Percentiles rank a stretch among this genome's conserved stretches.
These are phyloP conservation scores for Tenthredo mesomela DNA, from an alignment of 2,888 invertebrate genomes.

Conservation along the genomic window DNA sequence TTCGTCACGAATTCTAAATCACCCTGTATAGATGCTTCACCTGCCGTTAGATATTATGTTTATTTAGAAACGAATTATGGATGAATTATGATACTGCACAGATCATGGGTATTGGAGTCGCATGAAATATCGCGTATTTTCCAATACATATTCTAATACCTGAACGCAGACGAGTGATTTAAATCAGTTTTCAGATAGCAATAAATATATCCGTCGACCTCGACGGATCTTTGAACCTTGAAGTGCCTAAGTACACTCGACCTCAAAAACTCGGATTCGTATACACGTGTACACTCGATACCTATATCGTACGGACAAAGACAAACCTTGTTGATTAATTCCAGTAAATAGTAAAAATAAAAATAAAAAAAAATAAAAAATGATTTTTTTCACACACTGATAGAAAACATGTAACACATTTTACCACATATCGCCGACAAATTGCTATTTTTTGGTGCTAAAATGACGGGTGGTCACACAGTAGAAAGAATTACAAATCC, in stretches of 20 bases:
- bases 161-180: neutral
- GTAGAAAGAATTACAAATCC: too few relatives aligned
- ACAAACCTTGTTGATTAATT: slow-evolving; percentile 24
- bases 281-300: neutral
- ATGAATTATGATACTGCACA: neutral
- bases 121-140: neutral
- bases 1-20: too few relatives aligned
- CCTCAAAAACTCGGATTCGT: slow-evolving; percentile 12
- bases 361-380: too few relatives aligned
- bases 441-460: too few relatives aligned
- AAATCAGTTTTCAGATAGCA: slow-evolving; percentile 19
- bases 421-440: too few relatives aligned
- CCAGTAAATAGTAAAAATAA: neutral
- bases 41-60: neutral
- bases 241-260: neutral
- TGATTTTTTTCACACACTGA: too few relatives aligned
- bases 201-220: slow-evolving; percentile 32
- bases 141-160: neutral
- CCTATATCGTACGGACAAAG: neutral
- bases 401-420: too few relatives aligned
- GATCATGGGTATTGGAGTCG: neutral
- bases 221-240: slow-evolving; percentile 29
- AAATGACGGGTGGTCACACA: too few relatives aligned
- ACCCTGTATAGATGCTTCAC: too few relatives aligned
- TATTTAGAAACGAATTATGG: neutral